These are phyloP conservation scores for Bellardia pandia DNA, from an alignment of 2,888 invertebrate genomes.

Conservation along the genomic window DNA sequence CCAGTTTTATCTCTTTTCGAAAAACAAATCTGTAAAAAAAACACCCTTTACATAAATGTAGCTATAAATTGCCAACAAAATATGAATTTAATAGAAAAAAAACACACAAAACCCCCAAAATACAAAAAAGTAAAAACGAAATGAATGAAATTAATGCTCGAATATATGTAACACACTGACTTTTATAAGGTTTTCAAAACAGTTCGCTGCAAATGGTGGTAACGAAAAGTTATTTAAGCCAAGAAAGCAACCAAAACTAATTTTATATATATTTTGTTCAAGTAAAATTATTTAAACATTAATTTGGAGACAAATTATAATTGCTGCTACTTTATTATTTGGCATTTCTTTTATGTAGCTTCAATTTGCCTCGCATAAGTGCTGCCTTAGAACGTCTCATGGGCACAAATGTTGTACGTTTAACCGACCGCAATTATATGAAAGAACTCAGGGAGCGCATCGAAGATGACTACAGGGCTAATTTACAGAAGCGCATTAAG, in stretches of 20 bases:
- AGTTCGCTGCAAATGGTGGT: constrained; percentile 45
- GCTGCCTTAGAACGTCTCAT: constrained; percentile 83
- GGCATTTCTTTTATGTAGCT: constrained; percentile 75
- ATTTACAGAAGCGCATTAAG: constrained; percentile 86
- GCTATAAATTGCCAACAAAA: background rate
- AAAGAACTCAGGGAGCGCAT: constrained; percentile 86
- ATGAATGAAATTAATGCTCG: background rate
- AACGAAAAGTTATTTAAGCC: constrained; percentile 34
- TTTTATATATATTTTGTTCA: background rate
- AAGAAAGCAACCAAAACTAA: background rate
- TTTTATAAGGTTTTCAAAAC: constrained; percentile 35
- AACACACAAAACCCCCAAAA: background rate
- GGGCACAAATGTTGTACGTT: constrained; percentile 86
- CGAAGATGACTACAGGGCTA: constrained; percentile 86
- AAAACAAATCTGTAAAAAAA: no score
- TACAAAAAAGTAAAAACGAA: background rate
- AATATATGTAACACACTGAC: background rate
- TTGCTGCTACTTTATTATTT: background rate
- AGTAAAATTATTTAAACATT: constrained; percentile 27
- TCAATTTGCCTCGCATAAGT: constrained; percentile 84
- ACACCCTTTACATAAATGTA: constrained; percentile 54
- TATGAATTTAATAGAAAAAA: constrained; percentile 37
- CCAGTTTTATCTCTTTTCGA: no score
- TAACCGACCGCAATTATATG: constrained; percentile 88
- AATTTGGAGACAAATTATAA: background rate